Percentiles rank a stretch among this genome's conserved stretches.
These are phyloP conservation scores for Zygothrica quintamaculata DNA, from an alignment of 2,888 invertebrate genomes.

Conservation along the genomic window DNA sequence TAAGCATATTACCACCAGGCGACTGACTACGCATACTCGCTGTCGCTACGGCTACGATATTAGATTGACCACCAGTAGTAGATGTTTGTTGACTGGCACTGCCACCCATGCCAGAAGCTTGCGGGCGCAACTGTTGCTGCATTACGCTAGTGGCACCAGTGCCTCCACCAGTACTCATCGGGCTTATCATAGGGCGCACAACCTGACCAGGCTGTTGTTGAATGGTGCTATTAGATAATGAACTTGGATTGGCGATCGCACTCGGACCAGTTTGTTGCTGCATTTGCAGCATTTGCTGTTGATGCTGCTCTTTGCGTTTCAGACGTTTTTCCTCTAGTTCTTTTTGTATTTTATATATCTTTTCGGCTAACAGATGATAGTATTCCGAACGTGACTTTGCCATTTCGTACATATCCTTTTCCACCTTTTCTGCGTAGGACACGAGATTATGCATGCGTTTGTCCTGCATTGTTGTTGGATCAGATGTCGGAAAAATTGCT, in stretches of 20 bases:
- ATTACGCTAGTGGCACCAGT: conserved; percentile 76
- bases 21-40: conserved; percentile 88
- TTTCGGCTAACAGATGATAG: conserved; percentile 98
- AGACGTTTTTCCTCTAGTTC: conserved; percentile 97
- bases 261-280: conserved; percentile 82
- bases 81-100: conserved; percentile 52
- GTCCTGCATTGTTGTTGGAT: conserved; percentile 97
- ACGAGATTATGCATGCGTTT: conserved; percentile 99
- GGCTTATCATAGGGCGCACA: conserved; percentile 81
- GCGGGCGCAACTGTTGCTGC: conserved; percentile 75
- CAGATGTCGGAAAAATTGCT: conserved; percentile 99
- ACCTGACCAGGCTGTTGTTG: conserved; percentile 53
- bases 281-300: conserved; percentile 85
- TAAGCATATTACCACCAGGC: conserved; percentile 87
- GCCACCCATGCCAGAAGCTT: conserved; percentile 71
- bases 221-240: conserved; percentile 46
- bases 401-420: conserved; percentile 99
- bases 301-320: conserved; percentile 91
- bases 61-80: conserved; percentile 50
- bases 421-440: conserved; percentile 98
- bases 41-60: conserved; percentile 77
- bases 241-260: conserved; percentile 50
- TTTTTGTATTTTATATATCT: conserved; percentile 99
- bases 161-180: conserved; percentile 67
- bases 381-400: conserved; percentile 99